phyloP scores from a whole-genome alignment of 2,888 invertebrate genomes.

The Dryobotodes eremita region DNA sequence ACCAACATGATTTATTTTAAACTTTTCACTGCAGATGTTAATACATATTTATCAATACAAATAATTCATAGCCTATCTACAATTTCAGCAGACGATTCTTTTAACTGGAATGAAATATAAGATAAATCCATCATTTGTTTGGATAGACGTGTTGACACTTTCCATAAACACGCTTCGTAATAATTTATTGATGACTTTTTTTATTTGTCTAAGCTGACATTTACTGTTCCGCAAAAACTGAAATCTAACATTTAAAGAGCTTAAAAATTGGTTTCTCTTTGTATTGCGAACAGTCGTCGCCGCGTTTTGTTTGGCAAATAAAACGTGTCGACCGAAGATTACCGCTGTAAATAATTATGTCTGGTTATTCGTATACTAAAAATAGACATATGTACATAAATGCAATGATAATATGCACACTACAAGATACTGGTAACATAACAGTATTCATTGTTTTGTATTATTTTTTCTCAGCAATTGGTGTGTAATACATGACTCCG shows the following conservation, averaged over 20 bases:
- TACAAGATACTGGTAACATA: background rate
- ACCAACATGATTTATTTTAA: background rate
- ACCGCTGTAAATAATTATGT: slow-evolving; percentile 26
- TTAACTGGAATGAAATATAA: background rate
- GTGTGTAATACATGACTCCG: too few species aligned
- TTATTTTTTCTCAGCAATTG: background rate
- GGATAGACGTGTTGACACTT: slow-evolving; percentile 35
- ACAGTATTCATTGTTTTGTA: background rate
- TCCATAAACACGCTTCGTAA: slow-evolving; percentile 11
- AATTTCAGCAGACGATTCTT: background rate
- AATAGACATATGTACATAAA: slow-evolving; percentile 20
- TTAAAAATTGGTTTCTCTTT: slow-evolving; percentile 11
- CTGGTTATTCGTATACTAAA: slow-evolving; percentile 11
- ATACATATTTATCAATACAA: too few species aligned
- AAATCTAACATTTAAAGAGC: slow-evolving; percentile 25
- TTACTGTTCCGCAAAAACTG: slow-evolving; percentile 27
- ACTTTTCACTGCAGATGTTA: too few species aligned
- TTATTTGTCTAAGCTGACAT: slow-evolving; percentile 27
- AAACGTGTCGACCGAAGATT: slow-evolving; percentile 25
- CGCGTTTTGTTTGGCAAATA: slow-evolving; percentile 22
- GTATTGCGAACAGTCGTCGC: slow-evolving; percentile 3
- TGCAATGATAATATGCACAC: slow-evolving; percentile 11
- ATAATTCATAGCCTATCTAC: background rate
- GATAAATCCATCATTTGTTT: slow-evolving; percentile 11
- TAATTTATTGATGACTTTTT: slow-evolving; percentile 8